A percentile compares a stretch with the other conserved stretches of the same genome.
Conservation (phyloP, 2,888 invertebrate genomes). For the Heliconius hortense region DNA sequence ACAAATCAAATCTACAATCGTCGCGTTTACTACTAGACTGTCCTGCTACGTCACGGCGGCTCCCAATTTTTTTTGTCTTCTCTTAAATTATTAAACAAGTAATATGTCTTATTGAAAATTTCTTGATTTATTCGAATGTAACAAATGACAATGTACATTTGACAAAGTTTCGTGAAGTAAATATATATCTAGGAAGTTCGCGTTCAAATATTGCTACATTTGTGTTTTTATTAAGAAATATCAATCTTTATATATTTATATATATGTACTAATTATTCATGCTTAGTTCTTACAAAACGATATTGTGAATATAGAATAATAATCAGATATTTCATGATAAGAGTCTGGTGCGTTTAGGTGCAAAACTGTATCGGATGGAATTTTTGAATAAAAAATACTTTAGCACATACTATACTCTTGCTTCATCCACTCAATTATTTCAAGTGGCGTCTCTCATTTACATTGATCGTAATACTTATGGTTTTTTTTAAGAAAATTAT, state of each 20-base stretch:
- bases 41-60: no score
- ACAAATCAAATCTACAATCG: no score
- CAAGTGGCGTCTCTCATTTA: not conserved
- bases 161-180: no score
- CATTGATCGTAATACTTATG: no score
- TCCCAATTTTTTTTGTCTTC: no score
- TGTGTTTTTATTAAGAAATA: no score
- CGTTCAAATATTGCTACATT: not conserved
- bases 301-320: not conserved
- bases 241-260: not conserved
- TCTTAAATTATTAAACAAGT: no score
- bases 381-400: not conserved
- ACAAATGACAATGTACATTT: no score
- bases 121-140: no score
- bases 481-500: not conserved
- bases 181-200: no score
- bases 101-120: no score
- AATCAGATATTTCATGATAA: not conserved
- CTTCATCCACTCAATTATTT: conserved; percentile 9
- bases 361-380: not conserved
- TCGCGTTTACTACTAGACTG: no score
- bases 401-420: not conserved
- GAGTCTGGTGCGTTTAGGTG: not conserved
- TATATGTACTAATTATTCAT: not conserved
- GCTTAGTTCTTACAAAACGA: conserved; percentile 9